Conservation (phyloP, 2,797 vertebrate species). For the Macropodus opercularis region DNA sequence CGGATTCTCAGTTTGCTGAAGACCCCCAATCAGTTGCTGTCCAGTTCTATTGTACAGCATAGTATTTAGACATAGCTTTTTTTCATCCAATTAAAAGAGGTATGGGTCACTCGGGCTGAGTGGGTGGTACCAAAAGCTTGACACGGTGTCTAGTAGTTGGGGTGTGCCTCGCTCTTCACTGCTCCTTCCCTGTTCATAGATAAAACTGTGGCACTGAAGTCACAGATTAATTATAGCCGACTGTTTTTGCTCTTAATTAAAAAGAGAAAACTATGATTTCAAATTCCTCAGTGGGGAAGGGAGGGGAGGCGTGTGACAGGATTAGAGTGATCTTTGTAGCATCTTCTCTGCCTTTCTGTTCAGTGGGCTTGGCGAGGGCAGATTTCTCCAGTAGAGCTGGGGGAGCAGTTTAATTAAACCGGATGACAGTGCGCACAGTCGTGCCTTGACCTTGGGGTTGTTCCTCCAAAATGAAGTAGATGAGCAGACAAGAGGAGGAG, state of each 20-base stretch:
- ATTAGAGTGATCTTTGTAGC: constrained; percentile 43
- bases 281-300: constrained; percentile 23
- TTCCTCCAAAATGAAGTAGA: constrained; percentile 54
- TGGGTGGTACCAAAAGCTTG: constrained; percentile 24
- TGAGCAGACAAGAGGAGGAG: constrained; percentile 3
- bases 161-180: constrained; percentile 28
- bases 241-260: constrained; percentile 57
- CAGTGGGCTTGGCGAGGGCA: constrained; percentile 13
- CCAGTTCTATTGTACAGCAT: no score
- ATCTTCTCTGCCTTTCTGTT: constrained; percentile 34
- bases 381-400: constrained; percentile 17
- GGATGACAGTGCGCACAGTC: constrained; percentile 34
- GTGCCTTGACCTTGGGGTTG: constrained; percentile 55
- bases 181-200: constrained; percentile 24
- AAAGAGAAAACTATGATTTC: constrained; percentile 49
- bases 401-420: constrained; percentile 63
- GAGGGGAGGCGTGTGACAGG: not conserved
- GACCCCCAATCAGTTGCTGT: no score
- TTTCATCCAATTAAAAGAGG: no score
- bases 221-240: constrained; percentile 42
- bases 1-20: no score
- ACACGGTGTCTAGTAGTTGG: no score
- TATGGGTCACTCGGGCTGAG: constrained; percentile 11
- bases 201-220: constrained; percentile 29
- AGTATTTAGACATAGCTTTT: no score